Conservation (phyloP, 2,888 invertebrate genomes). For the Tanypteryx hageni region DNA sequence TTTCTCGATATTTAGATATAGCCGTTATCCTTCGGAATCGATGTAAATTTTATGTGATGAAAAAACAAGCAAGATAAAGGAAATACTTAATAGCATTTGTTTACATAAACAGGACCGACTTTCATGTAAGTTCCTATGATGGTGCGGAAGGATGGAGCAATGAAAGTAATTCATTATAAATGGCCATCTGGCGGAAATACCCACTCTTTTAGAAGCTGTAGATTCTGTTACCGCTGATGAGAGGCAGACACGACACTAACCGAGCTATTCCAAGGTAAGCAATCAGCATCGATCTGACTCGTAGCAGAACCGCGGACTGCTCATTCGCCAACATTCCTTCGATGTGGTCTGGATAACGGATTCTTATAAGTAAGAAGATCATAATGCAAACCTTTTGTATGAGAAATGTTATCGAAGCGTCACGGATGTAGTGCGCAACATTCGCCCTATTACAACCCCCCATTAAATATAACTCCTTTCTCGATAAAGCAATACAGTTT, state of each 20-base stretch:
- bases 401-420: no score
- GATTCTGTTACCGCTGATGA: slow-evolving; percentile 20
- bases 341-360: neutral
- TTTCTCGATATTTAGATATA: neutral
- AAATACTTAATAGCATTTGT: neutral
- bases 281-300: slow-evolving; percentile 40
- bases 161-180: neutral
- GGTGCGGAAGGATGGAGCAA: neutral
- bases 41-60: neutral
- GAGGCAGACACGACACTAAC: slow-evolving; percentile 12
- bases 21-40: neutral
- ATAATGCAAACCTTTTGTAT: neutral
- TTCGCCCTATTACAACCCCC: no score
- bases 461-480: no score
- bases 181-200: slow-evolving; percentile 8
- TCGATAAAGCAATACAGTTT: no score
- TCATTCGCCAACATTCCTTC: neutral
- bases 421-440: no score
- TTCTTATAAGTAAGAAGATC: neutral
- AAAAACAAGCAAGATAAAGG: neutral
- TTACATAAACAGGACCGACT: neutral
- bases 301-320: neutral
- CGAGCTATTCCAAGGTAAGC: neutral
- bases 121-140: neutral
- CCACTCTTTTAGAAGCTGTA: neutral